phyloP scores from a whole-genome alignment of 2,113 vertebrate species.

The Ictidomys tridecemlineatus region DNA sequence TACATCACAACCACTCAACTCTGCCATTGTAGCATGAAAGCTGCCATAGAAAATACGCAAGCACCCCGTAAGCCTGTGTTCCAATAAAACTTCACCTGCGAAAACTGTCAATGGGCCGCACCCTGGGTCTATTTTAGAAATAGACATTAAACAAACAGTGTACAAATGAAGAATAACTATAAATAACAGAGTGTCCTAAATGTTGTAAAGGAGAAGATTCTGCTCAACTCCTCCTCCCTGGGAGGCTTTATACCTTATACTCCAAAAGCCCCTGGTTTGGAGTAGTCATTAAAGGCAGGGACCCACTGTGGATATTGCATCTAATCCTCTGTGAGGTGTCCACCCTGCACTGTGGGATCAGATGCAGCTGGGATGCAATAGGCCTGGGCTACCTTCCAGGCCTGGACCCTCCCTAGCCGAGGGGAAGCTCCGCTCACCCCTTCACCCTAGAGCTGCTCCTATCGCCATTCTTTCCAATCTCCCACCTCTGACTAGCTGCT shows the following conservation, averaged over 20 bases:
- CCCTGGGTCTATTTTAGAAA: neutral
- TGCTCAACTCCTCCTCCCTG: neutral
- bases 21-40: neutral
- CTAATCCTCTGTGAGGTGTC: neutral
- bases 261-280: neutral
- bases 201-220: neutral
- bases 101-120: neutral
- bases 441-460: conserved; percentile 50
- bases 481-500: conserved; percentile 68
- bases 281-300: neutral
- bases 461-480: neutral
- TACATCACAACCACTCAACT: neutral
- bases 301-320: accelerated
- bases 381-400: neutral
- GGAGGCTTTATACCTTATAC: no score
- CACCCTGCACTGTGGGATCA: accelerated
- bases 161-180: neutral
- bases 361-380: neutral
- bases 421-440: conserved; percentile 40
- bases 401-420: neutral
- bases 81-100: conserved; percentile 54
- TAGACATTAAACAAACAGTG: neutral
- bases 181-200: neutral
- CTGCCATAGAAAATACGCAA: neutral
- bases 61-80: neutral